phyloP scores from a whole-genome alignment of 2,797 vertebrate species.

The Acrocephalus scirpaceus region DNA sequence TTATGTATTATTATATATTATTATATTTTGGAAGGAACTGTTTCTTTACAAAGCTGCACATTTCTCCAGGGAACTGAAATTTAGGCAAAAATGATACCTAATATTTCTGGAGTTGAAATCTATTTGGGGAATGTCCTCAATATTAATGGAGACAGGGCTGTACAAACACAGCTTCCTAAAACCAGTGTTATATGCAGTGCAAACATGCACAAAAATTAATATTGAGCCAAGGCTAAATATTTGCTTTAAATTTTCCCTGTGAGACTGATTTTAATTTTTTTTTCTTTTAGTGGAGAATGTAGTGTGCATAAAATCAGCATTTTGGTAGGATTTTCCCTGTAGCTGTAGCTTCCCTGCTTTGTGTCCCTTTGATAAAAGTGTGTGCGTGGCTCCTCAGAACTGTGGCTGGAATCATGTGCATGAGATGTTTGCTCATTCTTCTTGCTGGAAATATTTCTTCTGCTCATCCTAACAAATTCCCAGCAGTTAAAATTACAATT shows the following conservation, averaged over 20 bases:
- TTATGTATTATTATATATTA: not conserved
- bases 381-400: not conserved
- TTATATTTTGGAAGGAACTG: not conserved
- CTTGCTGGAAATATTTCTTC: not conserved
- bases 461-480: not conserved
- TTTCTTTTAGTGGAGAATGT: not conserved
- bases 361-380: not conserved
- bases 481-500: not conserved
- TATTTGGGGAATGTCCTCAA: not conserved
- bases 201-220: not conserved
- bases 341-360: not conserved
- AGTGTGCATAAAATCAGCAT: not conserved
- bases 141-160: not conserved
- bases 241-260: not conserved
- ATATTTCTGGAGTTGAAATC: not conserved
- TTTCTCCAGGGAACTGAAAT: not conserved
- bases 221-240: not conserved
- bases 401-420: accelerated
- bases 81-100: not conserved
- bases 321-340: not conserved
- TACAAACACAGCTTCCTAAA: not conserved
- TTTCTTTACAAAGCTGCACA: not conserved
- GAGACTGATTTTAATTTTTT: not conserved
- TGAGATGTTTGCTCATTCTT: not conserved
- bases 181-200: not conserved